A percentile compares a stretch with the other conserved stretches of the same genome.
phyloP scores from a whole-genome alignment of 1,140 invertebrate genomes.

The Drosophila funebris region DNA sequence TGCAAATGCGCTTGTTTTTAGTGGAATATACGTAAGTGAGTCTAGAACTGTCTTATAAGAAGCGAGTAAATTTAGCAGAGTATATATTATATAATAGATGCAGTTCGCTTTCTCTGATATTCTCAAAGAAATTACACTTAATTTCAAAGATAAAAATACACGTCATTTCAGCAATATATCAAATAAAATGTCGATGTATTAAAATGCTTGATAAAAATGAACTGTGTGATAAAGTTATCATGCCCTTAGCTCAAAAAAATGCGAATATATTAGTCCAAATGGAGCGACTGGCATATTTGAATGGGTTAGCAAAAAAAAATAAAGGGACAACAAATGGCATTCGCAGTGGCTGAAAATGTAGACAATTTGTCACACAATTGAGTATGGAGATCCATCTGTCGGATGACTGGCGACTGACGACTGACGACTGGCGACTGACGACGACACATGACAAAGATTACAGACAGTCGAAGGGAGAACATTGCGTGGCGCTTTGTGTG shows the following conservation, averaged over 20 bases:
- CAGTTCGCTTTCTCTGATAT: no score
- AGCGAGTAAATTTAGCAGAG: no score
- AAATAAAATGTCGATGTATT: background rate
- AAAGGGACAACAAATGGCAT: constrained; percentile 27
- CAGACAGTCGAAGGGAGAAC: constrained; percentile 23
- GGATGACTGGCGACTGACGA: constrained; percentile 30
- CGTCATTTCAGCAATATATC: background rate
- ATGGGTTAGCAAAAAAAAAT: constrained; percentile 28
- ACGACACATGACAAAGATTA: constrained; percentile 61
- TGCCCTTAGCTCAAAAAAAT: background rate
- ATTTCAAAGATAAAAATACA: background rate
- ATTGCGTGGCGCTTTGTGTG: constrained; percentile 54
- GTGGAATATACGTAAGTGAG: no score
- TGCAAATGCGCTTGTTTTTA: no score
- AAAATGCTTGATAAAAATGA: background rate
- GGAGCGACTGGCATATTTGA: constrained; percentile 18
- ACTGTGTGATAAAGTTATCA: constrained; percentile 19
- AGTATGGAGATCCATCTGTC: constrained; percentile 31
- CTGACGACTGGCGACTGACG: constrained; percentile 47
- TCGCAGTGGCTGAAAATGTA: constrained; percentile 57
- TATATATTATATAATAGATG: no score
- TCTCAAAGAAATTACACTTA: no score
- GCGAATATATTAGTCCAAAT: constrained; percentile 21
- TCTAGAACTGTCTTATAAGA: no score
- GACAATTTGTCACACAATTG: constrained; percentile 81